These are phyloP conservation scores for Peromyscus eremicus DNA, from an alignment of 2,797 vertebrate genomes.

Conservation along the genomic window DNA sequence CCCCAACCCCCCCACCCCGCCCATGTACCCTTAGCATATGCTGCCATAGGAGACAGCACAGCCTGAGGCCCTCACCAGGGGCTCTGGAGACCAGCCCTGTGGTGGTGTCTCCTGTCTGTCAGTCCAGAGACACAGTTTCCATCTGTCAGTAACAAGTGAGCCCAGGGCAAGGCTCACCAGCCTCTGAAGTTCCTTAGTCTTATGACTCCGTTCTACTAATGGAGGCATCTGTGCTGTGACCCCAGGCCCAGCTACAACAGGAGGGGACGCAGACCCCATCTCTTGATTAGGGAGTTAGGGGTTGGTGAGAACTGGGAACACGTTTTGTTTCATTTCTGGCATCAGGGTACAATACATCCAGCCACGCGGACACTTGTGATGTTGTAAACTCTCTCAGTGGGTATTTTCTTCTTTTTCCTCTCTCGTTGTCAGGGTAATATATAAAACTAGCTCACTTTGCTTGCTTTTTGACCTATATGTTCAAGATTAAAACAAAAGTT, in stretches of 20 bases:
- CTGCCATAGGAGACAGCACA: no score
- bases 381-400: not conserved
- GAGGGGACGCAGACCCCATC: not conserved
- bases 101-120: not conserved
- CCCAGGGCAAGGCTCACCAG: not conserved
- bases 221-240: not conserved
- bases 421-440: not conserved
- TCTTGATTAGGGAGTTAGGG: not conserved
- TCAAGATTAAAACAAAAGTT: conserved; percentile 54
- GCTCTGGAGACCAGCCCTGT: not conserved
- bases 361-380: not conserved
- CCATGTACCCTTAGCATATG: no score
- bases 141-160: not conserved
- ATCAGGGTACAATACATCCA: not conserved
- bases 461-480: conserved; percentile 4
- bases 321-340: not conserved
- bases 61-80: not conserved
- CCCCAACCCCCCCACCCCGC: rapidly evolving
- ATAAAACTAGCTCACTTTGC: not conserved
- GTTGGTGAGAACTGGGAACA: not conserved
- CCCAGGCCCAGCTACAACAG: not conserved
- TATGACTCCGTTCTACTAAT: not conserved
- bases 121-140: not conserved
- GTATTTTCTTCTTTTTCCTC: not conserved
- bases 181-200: not conserved